Percentiles rank a stretch among this genome's conserved stretches.
phyloP scores from a whole-genome alignment of 1,140 invertebrate genomes.

The Brachystomella parvula region DNA sequence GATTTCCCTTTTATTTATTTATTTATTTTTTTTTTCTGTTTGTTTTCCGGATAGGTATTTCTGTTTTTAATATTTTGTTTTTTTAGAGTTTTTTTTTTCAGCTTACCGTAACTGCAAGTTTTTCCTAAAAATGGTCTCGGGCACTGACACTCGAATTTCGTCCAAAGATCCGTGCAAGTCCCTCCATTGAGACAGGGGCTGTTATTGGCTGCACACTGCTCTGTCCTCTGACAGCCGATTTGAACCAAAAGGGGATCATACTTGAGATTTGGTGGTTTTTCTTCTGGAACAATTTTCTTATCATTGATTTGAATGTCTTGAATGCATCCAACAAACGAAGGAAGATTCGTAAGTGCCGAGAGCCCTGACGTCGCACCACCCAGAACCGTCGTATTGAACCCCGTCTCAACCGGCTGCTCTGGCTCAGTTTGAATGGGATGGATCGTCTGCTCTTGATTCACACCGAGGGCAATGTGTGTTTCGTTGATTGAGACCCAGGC shows the following conservation, averaged over 20 bases:
- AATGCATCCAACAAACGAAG: constrained; percentile 80
- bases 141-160: constrained; percentile 74
- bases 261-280: constrained; percentile 40
- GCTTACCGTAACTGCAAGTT: constrained; percentile 76
- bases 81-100: not conserved
- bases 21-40: too few species aligned
- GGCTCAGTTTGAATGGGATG: constrained; percentile 61
- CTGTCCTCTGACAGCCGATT: constrained; percentile 62
- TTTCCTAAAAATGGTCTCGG: constrained; percentile 74
- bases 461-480: constrained; percentile 50
- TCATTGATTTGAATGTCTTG: constrained; percentile 81
- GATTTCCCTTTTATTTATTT: too few species aligned
- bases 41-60: too few species aligned
- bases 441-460: constrained; percentile 80
- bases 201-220: constrained; percentile 63
- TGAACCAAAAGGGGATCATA: constrained; percentile 49
- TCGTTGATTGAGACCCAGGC: constrained; percentile 24
- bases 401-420: constrained; percentile 49
- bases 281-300: constrained; percentile 42
- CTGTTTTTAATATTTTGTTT: constrained; percentile 3
- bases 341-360: constrained; percentile 43
- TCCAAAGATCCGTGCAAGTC: constrained; percentile 80
- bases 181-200: constrained; percentile 82
- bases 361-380: constrained; percentile 56
- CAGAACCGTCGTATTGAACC: constrained; percentile 69